Evolutionary conservation across 2,797 vertebrate genomes (phyloP).

Genomic region (Xenops minutus): DNA sequence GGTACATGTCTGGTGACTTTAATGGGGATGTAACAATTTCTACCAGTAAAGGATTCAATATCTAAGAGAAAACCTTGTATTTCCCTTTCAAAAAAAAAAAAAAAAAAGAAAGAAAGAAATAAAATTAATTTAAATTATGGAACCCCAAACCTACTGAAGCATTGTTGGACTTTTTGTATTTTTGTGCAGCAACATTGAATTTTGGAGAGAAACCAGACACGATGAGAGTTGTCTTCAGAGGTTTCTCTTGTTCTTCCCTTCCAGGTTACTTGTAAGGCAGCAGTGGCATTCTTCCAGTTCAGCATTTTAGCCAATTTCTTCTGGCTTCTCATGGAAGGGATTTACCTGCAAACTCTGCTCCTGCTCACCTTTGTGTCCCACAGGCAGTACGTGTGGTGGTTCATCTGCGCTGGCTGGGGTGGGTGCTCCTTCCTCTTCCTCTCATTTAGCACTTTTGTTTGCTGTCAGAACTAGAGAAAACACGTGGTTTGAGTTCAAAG

Average conservation of each 20-base stretch:
- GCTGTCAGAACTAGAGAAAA: neutral
- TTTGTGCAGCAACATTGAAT: rapidly evolving
- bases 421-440: slow-evolving; percentile 38
- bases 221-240: neutral
- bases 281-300: slow-evolving; percentile 88
- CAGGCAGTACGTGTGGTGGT: slow-evolving; percentile 90
- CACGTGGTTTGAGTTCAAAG: neutral
- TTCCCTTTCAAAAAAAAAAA: neutral
- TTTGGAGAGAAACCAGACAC: neutral
- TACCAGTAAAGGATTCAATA: neutral
- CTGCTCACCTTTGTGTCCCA: slow-evolving; percentile 87
- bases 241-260: neutral
- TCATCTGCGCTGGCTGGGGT: slow-evolving; percentile 90
- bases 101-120: too few relatives aligned
- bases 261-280: slow-evolving; percentile 84
- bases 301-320: slow-evolving; percentile 91
- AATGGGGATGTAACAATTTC: neutral
- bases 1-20: neutral
- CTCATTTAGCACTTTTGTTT: neutral
- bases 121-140: neutral
- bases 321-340: slow-evolving; percentile 90
- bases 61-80: rapidly evolving
- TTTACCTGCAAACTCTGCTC: slow-evolving; percentile 89
- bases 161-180: neutral
- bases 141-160: neutral